These are phyloP conservation scores for Drosophila nigrodunni DNA, from an alignment of 1,140 invertebrate genomes.

Conservation along the genomic window DNA sequence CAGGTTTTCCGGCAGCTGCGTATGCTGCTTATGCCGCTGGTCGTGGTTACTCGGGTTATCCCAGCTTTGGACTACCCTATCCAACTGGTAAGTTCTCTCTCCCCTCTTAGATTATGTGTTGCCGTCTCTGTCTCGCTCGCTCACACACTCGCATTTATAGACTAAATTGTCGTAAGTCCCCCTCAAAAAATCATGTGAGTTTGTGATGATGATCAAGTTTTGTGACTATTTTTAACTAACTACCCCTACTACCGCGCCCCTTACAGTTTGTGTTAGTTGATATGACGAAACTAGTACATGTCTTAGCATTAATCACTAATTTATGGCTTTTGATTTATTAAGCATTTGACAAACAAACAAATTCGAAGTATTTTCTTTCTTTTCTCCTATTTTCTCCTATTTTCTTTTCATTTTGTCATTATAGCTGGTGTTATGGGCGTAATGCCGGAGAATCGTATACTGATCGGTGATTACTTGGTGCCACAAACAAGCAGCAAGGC, in stretches of 20 bases:
- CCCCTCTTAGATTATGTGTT: slow-evolving; percentile 14
- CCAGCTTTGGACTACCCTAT: slow-evolving; percentile 98
- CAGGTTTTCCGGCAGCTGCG: slow-evolving; percentile 96
- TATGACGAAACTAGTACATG: slow-evolving; percentile 65
- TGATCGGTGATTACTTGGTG: slow-evolving; percentile 84
- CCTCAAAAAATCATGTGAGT: slow-evolving; percentile 42
- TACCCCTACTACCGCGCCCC: background rate
- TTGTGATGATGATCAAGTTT: slow-evolving; percentile 37
- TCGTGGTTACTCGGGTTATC: slow-evolving; percentile 97
- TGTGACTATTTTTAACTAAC: slow-evolving; percentile 42
- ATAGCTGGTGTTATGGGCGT: slow-evolving; percentile 84
- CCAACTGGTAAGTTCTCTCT: slow-evolving; percentile 93
- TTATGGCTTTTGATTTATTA: background rate
- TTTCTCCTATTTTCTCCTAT: slow-evolving; percentile 22
- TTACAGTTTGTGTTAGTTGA: slow-evolving; percentile 82
- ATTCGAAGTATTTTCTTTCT: slow-evolving; percentile 15
- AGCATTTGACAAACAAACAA: background rate
- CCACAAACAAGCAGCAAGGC: slow-evolving; percentile 59
- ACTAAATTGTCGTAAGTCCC: slow-evolving; percentile 16
- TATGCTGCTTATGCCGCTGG: slow-evolving; percentile 97
- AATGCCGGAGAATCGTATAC: slow-evolving; percentile 84
- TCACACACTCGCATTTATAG: slow-evolving; percentile 23
- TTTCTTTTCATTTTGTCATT: slow-evolving; percentile 49
- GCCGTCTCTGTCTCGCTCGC: slow-evolving; percentile 9
- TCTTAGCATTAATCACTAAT: slow-evolving; percentile 44